These are phyloP conservation scores for Drosophila dunni DNA, from an alignment of 1,140 invertebrate species.

Conservation along the genomic window DNA sequence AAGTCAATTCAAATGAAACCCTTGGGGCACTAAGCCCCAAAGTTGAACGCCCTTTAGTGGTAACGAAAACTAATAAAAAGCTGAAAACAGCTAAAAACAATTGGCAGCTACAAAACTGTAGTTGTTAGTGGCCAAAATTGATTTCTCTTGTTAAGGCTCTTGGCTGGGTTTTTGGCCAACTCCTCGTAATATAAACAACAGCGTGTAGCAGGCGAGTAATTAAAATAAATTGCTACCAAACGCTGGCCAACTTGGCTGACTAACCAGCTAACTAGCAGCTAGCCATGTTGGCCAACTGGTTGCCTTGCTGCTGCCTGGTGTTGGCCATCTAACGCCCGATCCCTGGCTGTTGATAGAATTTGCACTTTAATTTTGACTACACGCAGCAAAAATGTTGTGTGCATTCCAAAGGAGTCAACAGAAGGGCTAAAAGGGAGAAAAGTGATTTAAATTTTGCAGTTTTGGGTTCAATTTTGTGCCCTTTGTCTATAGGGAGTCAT, in stretches of 20 bases:
- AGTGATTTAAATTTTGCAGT: no score
- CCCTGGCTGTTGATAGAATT: slow-evolving; percentile 67
- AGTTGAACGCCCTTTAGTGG: slow-evolving; percentile 58
- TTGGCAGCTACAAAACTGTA: slow-evolving; percentile 27
- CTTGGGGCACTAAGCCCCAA: slow-evolving; percentile 31
- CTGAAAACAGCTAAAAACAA: slow-evolving; percentile 14
- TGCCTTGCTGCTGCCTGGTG: slow-evolving; percentile 25
- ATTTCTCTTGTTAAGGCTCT: slow-evolving; percentile 71
- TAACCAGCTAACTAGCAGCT: slow-evolving; percentile 13
- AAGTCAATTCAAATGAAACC: slow-evolving; percentile 79
- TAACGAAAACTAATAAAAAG: background rate
- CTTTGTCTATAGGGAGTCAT: no score
- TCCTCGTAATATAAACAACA: slow-evolving; percentile 39
- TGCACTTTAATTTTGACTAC: slow-evolving; percentile 35
- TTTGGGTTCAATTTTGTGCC: no score
- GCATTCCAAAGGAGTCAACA: background rate
- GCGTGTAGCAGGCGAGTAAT: slow-evolving; percentile 51
- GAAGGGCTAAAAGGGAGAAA: background rate
- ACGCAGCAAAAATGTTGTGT: slow-evolving; percentile 12
- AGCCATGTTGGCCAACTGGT: background rate
- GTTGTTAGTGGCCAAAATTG: slow-evolving; percentile 61
- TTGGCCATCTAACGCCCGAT: slow-evolving; percentile 67
- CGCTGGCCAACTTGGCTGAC: slow-evolving; percentile 24
- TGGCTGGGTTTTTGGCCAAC: slow-evolving; percentile 47
- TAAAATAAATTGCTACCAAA: slow-evolving; percentile 76